A percentile compares a stretch with the other conserved stretches of the same genome.
phyloP scores from a whole-genome alignment of 2,888 invertebrate genomes.

The Entomobrya proxima region DNA sequence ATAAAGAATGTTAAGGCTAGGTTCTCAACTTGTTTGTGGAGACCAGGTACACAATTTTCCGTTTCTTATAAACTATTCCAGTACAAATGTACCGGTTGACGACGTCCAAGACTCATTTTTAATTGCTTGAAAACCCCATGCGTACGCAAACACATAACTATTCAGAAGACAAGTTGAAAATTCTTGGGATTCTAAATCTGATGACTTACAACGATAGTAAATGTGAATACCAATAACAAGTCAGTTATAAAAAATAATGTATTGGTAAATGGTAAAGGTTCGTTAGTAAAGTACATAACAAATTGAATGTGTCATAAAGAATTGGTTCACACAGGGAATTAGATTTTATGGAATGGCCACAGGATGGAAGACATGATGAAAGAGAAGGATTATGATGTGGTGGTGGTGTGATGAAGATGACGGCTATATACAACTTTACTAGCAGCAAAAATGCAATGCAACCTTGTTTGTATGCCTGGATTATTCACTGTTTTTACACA shows the following conservation, averaged over 20 bases:
- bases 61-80: neutral
- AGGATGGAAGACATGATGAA: slow-evolving; percentile 12
- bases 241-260: too few species aligned
- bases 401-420: neutral
- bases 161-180: neutral
- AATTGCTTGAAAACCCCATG: slow-evolving; percentile 1
- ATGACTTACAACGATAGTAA: neutral
- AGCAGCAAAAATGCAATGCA: neutral
- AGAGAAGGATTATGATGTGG: neutral
- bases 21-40: too few species aligned
- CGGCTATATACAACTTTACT: neutral
- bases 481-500: neutral
- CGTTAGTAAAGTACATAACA: neutral
- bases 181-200: neutral
- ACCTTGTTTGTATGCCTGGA: neutral
- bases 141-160: neutral
- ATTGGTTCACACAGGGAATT: slow-evolving; percentile 6
- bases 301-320: slow-evolving; percentile 13
- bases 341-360: slow-evolving; percentile 29
- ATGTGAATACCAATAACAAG: too few species aligned
- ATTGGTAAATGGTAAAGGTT: too few species aligned
- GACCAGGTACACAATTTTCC: too few species aligned
- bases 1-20: too few species aligned
- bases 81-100: neutral
- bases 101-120: neutral